Percentiles rank a stretch among this genome's conserved stretches.
Evolutionary conservation across 2,797 vertebrate genomes (phyloP).

Genomic region (Cynodonichthys magdalenae): DNA sequence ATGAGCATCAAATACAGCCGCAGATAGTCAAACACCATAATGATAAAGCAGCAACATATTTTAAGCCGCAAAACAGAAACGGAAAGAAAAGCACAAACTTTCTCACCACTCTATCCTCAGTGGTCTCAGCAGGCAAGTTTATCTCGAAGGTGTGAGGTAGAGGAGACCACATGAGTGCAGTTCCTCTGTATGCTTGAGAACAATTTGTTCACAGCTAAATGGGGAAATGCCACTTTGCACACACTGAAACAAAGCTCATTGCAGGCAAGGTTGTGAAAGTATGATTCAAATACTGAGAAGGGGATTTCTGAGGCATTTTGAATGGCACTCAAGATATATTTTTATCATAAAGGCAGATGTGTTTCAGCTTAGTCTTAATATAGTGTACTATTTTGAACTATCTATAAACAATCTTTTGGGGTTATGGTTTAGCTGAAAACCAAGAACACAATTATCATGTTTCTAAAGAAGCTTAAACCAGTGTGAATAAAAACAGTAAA

Average conservation of each 20-base stretch:
- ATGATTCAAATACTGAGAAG: neutral
- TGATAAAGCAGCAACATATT: too few relatives aligned
- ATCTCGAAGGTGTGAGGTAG: constrained; percentile 9
- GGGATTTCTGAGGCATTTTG: neutral
- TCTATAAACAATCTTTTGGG: too few relatives aligned
- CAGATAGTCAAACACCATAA: too few relatives aligned
- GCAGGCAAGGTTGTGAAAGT: neutral
- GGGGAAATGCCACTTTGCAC: constrained; percentile 37
- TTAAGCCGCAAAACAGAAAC: neutral
- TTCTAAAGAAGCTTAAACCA: too few relatives aligned
- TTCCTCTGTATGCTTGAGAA: constrained; percentile 14
- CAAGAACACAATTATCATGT: too few relatives aligned
- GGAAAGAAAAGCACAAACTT: neutral
- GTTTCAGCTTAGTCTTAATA: too few relatives aligned
- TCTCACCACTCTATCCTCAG: neutral
- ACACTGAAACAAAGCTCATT: constrained; percentile 17
- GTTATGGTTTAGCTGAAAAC: too few relatives aligned
- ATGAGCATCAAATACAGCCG: too few relatives aligned
- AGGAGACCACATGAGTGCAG: neutral
- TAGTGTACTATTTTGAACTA: too few relatives aligned
- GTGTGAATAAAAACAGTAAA: too few relatives aligned
- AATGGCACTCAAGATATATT: too few relatives aligned
- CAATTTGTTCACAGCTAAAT: constrained; percentile 32
- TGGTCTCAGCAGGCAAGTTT: neutral
- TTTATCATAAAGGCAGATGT: too few relatives aligned